Evolutionary conservation across 2,113 vertebrate species (phyloP).

Genomic region (Arizona elegans): DNA sequence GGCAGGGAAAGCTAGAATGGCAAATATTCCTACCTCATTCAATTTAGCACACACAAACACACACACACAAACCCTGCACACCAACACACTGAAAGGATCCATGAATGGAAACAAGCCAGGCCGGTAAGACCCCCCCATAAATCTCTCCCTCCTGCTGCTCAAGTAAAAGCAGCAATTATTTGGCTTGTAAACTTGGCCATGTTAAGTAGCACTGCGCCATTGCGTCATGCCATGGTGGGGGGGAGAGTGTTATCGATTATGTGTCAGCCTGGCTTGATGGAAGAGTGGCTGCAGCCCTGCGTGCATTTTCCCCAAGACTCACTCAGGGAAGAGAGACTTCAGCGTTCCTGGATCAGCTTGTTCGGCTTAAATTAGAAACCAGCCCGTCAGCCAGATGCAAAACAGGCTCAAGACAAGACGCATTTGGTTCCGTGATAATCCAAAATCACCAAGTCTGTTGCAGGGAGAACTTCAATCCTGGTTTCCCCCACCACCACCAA

Average conservation of each 20-base stretch:
- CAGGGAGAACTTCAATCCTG: background rate
- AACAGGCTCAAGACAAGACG: background rate
- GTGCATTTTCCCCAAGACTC: background rate
- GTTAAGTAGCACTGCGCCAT: background rate
- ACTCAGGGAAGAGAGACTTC: background rate
- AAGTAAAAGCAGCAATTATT: background rate
- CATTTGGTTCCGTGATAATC: background rate
- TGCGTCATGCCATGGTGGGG: background rate
- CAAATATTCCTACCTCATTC: background rate
- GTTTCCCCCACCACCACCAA: rapidly evolving
- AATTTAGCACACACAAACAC: background rate
- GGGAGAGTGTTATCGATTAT: background rate
- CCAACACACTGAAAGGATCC: background rate
- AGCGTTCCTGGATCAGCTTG: background rate
- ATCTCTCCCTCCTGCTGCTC: background rate
- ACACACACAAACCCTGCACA: background rate
- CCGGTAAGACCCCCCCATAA: background rate
- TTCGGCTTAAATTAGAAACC: background rate
- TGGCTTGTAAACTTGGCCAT: background rate
- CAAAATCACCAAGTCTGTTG: background rate
- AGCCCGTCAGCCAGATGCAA: background rate
- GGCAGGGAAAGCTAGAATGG: background rate
- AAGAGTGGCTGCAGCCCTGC: background rate
- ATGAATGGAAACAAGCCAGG: background rate
- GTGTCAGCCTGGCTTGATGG: background rate